phyloP scores from a whole-genome alignment of 2,797 vertebrate species.

The Trachurus trachurus region DNA sequence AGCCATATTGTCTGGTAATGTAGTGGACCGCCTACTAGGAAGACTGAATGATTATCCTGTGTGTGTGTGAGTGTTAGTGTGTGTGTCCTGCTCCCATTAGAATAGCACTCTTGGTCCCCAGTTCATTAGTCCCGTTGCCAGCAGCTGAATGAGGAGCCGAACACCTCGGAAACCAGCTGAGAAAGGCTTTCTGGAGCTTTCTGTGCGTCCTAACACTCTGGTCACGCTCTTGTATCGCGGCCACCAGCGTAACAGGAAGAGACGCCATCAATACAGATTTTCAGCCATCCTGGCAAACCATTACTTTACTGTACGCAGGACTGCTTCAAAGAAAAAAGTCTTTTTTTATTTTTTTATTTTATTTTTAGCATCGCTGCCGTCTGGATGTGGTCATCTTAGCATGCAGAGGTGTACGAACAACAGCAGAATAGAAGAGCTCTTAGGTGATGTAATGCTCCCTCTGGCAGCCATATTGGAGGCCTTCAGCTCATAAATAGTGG shows the following conservation, averaged over 20 bases:
- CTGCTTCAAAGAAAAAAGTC: not conserved
- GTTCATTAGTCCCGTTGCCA: constrained; percentile 56
- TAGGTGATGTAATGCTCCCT: constrained; percentile 31
- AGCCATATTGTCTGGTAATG: constrained; percentile 53
- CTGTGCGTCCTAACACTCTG: constrained; percentile 11
- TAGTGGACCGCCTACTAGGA: constrained; percentile 57
- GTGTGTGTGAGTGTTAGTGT: constrained; percentile 34
- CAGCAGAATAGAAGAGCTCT: constrained; percentile 18
- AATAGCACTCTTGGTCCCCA: constrained; percentile 37
- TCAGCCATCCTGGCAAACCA: not conserved
- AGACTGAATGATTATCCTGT: constrained; percentile 49
- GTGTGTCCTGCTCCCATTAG: constrained; percentile 34
- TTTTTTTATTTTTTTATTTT: not conserved
- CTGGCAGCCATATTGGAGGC: constrained; percentile 36
- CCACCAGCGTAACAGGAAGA: constrained; percentile 40
- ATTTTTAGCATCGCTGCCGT: not conserved
- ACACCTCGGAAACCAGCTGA: constrained; percentile 59
- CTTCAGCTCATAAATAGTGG: constrained; percentile 11
- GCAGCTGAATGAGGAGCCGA: constrained; percentile 60
- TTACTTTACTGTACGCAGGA: not conserved
- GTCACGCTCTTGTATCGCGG: constrained; percentile 20
- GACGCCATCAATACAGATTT: constrained; percentile 17
- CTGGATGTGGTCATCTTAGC: constrained; percentile 6
- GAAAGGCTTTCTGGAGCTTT: constrained; percentile 47
- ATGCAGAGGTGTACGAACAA: constrained; percentile 16